Conservation (phyloP, 1,140 invertebrate genomes). For the Atta texana region DNA sequence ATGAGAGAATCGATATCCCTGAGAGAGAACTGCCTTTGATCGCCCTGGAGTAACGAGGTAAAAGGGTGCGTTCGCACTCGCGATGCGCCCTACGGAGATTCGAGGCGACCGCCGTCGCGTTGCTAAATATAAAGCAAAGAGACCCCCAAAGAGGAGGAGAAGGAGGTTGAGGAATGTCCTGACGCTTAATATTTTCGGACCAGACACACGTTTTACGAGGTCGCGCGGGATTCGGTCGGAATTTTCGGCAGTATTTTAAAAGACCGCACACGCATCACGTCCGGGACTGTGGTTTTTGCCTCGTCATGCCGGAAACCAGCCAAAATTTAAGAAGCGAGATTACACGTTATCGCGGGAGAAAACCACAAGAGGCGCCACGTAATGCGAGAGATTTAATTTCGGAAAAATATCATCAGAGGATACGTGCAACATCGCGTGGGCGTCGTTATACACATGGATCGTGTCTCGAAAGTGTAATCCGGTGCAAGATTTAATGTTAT, state of each 20-base stretch:
- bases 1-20: conserved; percentile 62
- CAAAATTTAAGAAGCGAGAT: conserved; percentile 26
- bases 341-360: neutral
- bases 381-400: conserved; percentile 1
- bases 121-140: conserved; percentile 84
- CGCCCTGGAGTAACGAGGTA: conserved; percentile 43
- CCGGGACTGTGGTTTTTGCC: neutral
- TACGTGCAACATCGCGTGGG: neutral
- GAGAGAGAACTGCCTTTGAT: conserved; percentile 61
- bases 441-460: neutral
- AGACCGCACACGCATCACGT: conserved; percentile 54
- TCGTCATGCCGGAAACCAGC: conserved; percentile 5
- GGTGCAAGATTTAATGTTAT: neutral
- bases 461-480: conserved; percentile 6
- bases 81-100: conserved; percentile 68
- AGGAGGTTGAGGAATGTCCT: conserved; percentile 77
- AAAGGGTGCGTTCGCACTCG: conserved; percentile 66
- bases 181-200: conserved; percentile 77
- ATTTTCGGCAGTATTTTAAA: conserved; percentile 69
- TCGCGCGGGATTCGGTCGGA: conserved; percentile 46
- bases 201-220: conserved; percentile 69
- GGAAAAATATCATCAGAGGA: conserved; percentile 9
- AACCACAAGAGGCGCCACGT: neutral
- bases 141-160: neutral
- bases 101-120: conserved; percentile 62